Conservation (phyloP, 2,113 vertebrate genomes). For the Mastomys coucha region DNA sequence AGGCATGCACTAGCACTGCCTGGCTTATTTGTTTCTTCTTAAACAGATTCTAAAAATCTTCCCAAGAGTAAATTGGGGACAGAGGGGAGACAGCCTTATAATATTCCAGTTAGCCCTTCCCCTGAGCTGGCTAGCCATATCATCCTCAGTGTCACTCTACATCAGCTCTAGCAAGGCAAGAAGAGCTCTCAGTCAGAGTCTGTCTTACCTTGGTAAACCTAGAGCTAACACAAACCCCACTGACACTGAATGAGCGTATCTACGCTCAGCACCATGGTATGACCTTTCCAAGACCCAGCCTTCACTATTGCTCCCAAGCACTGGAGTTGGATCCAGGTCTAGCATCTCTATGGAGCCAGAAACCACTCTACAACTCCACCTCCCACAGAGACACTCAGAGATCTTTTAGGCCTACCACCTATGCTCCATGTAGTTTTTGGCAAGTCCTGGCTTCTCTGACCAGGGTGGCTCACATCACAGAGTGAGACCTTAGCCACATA, state of each 20-base stretch:
- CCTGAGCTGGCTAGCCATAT: not conserved
- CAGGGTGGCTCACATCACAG: not conserved
- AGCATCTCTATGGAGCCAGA: not conserved
- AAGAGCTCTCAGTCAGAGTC: not conserved
- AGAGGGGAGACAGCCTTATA: not conserved
- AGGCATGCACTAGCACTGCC: not conserved
- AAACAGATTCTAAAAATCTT: slow-evolving; percentile 3
- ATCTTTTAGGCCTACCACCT: not conserved
- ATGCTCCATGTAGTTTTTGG: not conserved
- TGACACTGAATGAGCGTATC: not conserved
- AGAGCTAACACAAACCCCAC: not conserved
- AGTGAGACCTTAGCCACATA: not conserved
- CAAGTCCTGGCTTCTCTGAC: not conserved
- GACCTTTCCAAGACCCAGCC: not conserved
- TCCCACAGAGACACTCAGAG: not conserved
- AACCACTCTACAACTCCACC: not conserved
- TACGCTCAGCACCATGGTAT: not conserved
- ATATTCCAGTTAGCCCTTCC: not conserved
- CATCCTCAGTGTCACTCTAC: not conserved
- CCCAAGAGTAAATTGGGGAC: not conserved
- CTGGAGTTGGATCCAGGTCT: not conserved
- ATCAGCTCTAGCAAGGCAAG: not conserved
- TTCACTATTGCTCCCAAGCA: not conserved
- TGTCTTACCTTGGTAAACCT: not conserved
- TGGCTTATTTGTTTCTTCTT: not conserved